Conservation (phyloP, 2,113 vertebrate genomes). For the Arizona elegans region DNA sequence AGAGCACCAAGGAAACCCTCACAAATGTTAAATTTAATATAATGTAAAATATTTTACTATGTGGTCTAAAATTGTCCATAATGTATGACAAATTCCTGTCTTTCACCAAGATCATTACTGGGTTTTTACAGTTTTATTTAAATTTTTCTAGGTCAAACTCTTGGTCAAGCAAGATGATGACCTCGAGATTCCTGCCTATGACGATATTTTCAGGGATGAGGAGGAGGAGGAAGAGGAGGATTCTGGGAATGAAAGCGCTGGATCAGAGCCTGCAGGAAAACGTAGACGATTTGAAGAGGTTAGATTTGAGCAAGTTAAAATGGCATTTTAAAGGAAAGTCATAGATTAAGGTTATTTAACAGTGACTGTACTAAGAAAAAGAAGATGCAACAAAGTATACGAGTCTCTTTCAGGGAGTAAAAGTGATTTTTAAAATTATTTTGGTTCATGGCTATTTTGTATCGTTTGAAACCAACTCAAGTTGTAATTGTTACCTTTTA, state of each 20-base stretch:
- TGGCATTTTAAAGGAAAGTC: not conserved
- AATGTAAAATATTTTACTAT: not conserved
- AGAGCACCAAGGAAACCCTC: no score
- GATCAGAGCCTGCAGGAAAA: slow-evolving; percentile 88
- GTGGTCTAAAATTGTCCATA: not conserved
- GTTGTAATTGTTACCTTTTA: not conserved
- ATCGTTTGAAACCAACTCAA: not conserved
- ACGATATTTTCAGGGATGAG: slow-evolving; percentile 93
- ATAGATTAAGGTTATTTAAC: not conserved
- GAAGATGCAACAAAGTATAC: not conserved
- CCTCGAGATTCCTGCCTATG: slow-evolving; percentile 85
- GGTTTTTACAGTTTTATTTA: not conserved
- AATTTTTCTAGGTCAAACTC: slow-evolving; percentile 81
- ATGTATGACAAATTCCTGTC: not conserved
- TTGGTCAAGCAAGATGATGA: slow-evolving; percentile 94
- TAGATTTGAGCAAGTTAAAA: not conserved
- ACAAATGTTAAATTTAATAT: not conserved
- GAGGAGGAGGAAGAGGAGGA: slow-evolving; percentile 70
- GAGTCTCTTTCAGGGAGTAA: not conserved
- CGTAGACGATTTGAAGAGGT: slow-evolving; percentile 89
- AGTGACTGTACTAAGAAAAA: not conserved
- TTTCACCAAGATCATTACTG: not conserved
- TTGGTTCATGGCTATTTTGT: not conserved
- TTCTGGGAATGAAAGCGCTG: slow-evolving; percentile 82
- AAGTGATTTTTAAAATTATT: not conserved